phyloP scores from a whole-genome alignment of 2,113 vertebrate species.

The Sceloporus undulatus region DNA sequence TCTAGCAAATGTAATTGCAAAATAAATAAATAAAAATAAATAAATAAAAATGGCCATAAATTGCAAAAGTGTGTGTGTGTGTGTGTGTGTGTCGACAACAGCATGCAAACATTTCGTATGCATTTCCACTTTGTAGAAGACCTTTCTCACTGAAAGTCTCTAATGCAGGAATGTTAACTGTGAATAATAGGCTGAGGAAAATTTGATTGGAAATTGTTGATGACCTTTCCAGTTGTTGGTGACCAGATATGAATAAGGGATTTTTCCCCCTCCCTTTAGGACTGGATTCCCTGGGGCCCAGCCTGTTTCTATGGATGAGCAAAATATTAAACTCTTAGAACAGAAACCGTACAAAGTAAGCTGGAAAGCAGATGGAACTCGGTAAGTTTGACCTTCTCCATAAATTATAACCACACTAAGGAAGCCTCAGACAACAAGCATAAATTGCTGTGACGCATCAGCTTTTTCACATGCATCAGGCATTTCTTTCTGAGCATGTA shows the following conservation, averaged over 20 bases:
- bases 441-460: conserved; percentile 21
- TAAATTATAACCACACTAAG: conserved; percentile 39
- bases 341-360: conserved; percentile 98
- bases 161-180: conserved; percentile 32
- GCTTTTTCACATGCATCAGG: conserved; percentile 26
- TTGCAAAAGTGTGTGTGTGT: not conserved
- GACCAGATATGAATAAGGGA: not conserved
- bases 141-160: conserved; percentile 46
- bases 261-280: conserved; percentile 66
- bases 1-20: not conserved
- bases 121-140: conserved; percentile 19
- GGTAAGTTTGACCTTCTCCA: conserved; percentile 83
- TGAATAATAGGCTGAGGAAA: conserved; percentile 37
- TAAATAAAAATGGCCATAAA: not conserved
- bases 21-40: too few relatives aligned
- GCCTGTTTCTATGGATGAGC: conserved; percentile 97
- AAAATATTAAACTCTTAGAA: conserved; percentile 93
- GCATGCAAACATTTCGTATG: not conserved
- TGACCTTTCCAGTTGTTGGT: too few relatives aligned
- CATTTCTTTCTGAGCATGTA: conserved; percentile 46
- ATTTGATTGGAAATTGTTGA: conserved; percentile 37
- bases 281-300: conserved; percentile 97
- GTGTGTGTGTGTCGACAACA: not conserved
- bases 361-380: conserved; percentile 99
- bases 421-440: not conserved